A percentile compares a stretch with the other conserved stretches of the same genome.
These are phyloP conservation scores for Phorcus lineatus DNA, from an alignment of 2,888 invertebrate genomes.

Conservation along the genomic window DNA sequence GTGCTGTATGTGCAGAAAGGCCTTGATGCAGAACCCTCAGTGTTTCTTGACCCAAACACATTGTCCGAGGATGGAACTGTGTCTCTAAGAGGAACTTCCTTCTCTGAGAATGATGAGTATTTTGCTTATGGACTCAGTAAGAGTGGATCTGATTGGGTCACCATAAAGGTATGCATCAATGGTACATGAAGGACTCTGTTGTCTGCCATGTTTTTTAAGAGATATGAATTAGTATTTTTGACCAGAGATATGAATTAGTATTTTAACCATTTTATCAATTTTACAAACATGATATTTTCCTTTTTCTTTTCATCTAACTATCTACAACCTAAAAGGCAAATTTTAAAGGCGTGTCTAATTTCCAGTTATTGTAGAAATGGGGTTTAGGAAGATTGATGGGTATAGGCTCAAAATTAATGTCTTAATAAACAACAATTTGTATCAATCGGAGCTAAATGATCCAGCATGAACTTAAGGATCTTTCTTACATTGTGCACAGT, in stretches of 20 bases:
- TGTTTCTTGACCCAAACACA: slow-evolving; percentile 96
- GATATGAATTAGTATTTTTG: too few species aligned
- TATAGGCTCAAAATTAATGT: too few species aligned
- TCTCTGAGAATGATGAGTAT: slow-evolving; percentile 89
- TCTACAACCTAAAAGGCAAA: not conserved
- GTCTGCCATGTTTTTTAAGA: too few species aligned
- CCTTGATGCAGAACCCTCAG: slow-evolving; percentile 82
- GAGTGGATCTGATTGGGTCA: slow-evolving; percentile 97
- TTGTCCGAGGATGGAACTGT: slow-evolving; percentile 85
- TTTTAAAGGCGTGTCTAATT: not conserved
- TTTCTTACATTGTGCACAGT: too few species aligned
- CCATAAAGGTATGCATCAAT: slow-evolving; percentile 79
- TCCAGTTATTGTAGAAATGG: too few species aligned
- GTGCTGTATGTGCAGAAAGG: slow-evolving; percentile 92
- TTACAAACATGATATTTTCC: too few species aligned
- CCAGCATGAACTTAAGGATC: too few species aligned
- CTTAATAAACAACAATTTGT: too few species aligned
- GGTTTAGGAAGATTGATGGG: too few species aligned
- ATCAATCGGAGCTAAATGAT: too few species aligned
- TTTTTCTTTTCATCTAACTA: not conserved
- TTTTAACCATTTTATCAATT: too few species aligned
- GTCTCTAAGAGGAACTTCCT: slow-evolving; percentile 67
- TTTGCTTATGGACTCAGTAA: slow-evolving; percentile 94
- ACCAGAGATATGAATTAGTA: too few species aligned
- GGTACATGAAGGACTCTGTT: not conserved